Base-by-base conservation (phyloP, 2,113 vertebrate species). In the Rhineura floridana region DNA sequence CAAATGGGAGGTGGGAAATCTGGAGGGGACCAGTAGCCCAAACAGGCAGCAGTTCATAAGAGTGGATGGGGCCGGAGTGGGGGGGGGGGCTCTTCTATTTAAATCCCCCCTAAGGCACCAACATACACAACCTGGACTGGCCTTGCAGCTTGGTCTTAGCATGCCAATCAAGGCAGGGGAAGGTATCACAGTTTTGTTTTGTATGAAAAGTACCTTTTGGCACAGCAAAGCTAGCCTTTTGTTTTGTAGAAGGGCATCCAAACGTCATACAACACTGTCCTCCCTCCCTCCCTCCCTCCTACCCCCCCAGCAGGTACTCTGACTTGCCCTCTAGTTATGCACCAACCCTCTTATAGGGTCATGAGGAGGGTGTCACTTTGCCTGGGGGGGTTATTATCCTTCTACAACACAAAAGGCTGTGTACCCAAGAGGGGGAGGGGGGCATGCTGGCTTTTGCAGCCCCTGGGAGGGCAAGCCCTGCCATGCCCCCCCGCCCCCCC, bases 1-100 rank as follows among this genome's bases (percentile, higher is more conserved):
- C 94, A 91, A 78, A 88, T 44, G 91, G 91, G 78, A 84, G 84
- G 86, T 88, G 87, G 0, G 0, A 87, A 69, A 89, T 91, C 91
- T 87, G 7, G 17, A 21, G 50, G 48, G 6, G 19, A 1, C 21
- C 4, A 11, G 19, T 4, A 19, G 82, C 42, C 42, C 25, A 82
- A 19, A 25, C 5, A 50, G 48, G 36, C 25, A 85, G 21, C 46
- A 33, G 42, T 3, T 11, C 73, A 2, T n/a, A n/a, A n/a, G n/a
- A n/a, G n/a, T n/a, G n/a, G n/a, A n/a, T n/a, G n/a, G n/a, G n/a
- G n/a, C 1, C n/a, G 15, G 67, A 21, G 69, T 30, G 30, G 0
- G 33, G 21, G 67, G 28, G 72, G 72, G 6, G 13, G 39, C 28
- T 17, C 46, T 33, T 30, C 39, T n/a, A 39, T 5, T 30, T 48